A percentile compares a stretch with the other conserved stretches of the same genome.
Conservation (phyloP, 2,888 invertebrate genomes). For the Rhingia rostrata region DNA sequence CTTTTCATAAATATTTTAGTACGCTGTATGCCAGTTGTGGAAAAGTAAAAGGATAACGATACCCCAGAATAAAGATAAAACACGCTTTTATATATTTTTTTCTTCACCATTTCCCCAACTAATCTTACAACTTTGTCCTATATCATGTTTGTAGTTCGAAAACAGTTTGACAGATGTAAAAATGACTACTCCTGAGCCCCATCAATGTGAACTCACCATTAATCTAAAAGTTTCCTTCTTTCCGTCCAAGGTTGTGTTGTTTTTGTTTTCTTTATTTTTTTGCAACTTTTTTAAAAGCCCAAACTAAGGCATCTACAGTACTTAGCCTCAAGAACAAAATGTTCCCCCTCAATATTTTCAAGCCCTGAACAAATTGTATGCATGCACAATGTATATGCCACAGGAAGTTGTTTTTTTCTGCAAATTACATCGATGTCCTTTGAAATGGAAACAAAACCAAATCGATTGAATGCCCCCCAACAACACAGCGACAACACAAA, state of each 20-base stretch:
- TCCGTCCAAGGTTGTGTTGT: conserved; percentile 12
- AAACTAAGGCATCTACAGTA: conserved; percentile 2
- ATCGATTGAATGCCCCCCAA: conserved; percentile 67
- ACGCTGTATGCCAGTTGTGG: no score
- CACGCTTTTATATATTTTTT: no score
- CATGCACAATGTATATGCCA: conserved; percentile 27
- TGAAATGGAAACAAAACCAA: conserved; percentile 67
- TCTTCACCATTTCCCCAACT: no score
- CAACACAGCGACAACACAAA: conserved; percentile 12
- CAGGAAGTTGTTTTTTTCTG: conserved; percentile 50
- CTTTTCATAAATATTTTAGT: no score
- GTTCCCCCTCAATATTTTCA: not conserved
- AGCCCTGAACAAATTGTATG: not conserved
- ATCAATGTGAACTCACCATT: conserved; percentile 19
- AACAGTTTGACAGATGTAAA: not conserved
- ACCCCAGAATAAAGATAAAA: no score
- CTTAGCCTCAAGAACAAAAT: conserved; percentile 8
- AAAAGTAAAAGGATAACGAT: no score
- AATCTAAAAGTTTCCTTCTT: conserved; percentile 24
- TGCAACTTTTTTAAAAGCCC: conserved; percentile 28
- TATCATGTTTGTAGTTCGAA: not conserved
- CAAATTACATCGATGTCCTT: conserved; percentile 69
- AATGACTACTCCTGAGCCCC: not conserved
- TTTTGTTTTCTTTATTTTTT: conserved; percentile 8
- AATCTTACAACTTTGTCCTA: not conserved